phyloP scores from a whole-genome alignment of 2,797 vertebrate species.

The Crocidura indochinensis region DNA sequence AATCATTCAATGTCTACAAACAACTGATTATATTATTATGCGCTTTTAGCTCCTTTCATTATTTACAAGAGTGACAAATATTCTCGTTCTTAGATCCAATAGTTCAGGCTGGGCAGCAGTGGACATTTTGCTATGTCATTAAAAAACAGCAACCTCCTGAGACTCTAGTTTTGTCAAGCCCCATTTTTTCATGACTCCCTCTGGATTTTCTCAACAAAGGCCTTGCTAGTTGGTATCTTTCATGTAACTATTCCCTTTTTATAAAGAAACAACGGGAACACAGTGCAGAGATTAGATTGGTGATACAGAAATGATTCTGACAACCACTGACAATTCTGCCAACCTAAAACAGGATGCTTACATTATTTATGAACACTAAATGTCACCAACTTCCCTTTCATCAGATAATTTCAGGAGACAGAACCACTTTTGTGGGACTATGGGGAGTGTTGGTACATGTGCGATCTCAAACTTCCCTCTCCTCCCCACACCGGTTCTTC shows the following conservation, averaged over 20 bases:
- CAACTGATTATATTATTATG: conserved; percentile 85
- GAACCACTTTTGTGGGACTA: neutral
- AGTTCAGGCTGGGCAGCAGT: conserved; percentile 71
- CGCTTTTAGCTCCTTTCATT: conserved; percentile 79
- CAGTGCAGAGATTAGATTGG: conserved; percentile 79
- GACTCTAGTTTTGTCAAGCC: conserved; percentile 77
- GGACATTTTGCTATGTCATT: conserved; percentile 84
- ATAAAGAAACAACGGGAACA: conserved; percentile 77
- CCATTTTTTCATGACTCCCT: conserved; percentile 72
- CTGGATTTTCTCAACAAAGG: conserved; percentile 81
- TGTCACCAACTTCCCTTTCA: conserved; percentile 75
- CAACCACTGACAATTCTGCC: conserved; percentile 73
- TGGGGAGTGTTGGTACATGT: neutral
- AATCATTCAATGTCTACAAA: conserved; percentile 84
- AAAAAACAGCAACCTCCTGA: conserved; percentile 81
- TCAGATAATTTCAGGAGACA: conserved; percentile 78
- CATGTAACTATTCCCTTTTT: conserved; percentile 75
- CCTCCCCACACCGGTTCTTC: neutral
- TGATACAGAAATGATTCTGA: conserved; percentile 80
- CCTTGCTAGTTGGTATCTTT: conserved; percentile 67
- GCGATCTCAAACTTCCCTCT: neutral
- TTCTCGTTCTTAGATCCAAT: conserved; percentile 73
- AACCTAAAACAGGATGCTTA: conserved; percentile 65
- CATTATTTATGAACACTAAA: conserved; percentile 84
- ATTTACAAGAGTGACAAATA: conserved; percentile 85